Evolutionary conservation across 2,113 vertebrate genomes (phyloP), one percentile per base, ranked within the genome.

Genomic region (Gasterosteus nipponicus): DNA sequence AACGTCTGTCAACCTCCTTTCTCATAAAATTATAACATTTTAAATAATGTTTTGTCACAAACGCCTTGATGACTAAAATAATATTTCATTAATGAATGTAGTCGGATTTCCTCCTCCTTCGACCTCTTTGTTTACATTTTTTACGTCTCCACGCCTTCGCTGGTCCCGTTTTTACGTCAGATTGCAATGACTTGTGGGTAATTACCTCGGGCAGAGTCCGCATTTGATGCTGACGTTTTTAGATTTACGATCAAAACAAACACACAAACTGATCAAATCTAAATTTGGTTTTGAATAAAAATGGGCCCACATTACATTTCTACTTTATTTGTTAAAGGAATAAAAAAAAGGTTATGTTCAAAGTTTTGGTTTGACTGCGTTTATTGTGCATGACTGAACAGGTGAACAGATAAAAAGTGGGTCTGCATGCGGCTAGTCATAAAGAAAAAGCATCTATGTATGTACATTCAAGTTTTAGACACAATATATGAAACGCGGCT

Each of bases 391-490:
- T 92, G 93, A 87, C 49, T 77, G 83, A 73, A 59, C 85, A 93
- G 90, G 91, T 91, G 89, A 89, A 73, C 89, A 88, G 94, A 91
- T 86, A 89, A 88, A 92, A 92, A 78, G 62, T 71, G 62, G 73
- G 84, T 80, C 91, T 89, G 88, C 93, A 93, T 94, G 92, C 92
- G 89, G 78, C 91, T 80, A 89, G 82, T 88, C 88, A 90, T 90
- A 91, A 92, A 91, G 92, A 78, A 89, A 89, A 91, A 89, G 82
- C 81, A 78, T 92, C 83, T 73, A 71, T 71, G 5, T 92, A 95
- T 96, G 92, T 97, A 96, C 95, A 97, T 97, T 97, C 96, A 97
- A 96, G 96, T 96, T 94, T 94, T 90, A 86, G 68, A 89, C 64
- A 91, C 69, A 77, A 75, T 41, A 87, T 62, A 65, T 8, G 59